Evolutionary conservation across 2,113 vertebrate genomes (phyloP), one percentile per base, ranked within the genome.

Genomic region (Pyrgilauda ruficollis): DNA sequence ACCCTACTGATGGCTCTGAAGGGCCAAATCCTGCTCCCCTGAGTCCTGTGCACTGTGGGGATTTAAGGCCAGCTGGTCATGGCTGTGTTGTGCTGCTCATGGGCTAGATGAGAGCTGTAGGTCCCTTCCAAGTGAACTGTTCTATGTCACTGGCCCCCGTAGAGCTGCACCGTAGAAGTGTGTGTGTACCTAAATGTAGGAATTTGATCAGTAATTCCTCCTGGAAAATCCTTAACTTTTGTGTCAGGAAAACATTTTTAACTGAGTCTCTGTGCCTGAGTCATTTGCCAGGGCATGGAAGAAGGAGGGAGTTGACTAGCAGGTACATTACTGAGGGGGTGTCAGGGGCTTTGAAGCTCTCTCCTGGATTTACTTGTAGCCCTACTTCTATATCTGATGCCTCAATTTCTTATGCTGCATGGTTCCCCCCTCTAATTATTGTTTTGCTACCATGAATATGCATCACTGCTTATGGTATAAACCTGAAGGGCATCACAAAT

Each of bases 21-120:
- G 66, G 88, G 76, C 63, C 39, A 19, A 81, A 88, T 95, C 44
- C 78, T 90, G 73, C 22, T 91, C 41, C 46, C 28, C 44, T n/a
- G 55, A 17, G 64, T 33, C 33, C 75, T 87, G 59, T 13, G 64
- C 4, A 0, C n/a, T 9, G 9, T 6, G 50, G n/a, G 44, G 43
- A 33, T 80, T 73, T 30, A 19, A 39, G 53, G 41, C 17, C 52
- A 64, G 47, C 44, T 66, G 53, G 12, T 30, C 2, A 0, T 14
- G 55, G 47, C 15, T 31, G 6, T 21, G 46, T 27, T 68, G 9
- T 6, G 9, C 21, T 84, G 53, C 44, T 9, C 35, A 3, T 43
- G 84, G 55, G 7, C 11, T 6, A 1, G 18, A 1, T 50, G 33
- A 10, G 68, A 0, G 6, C 17, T 69, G 53, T 11, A 11, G 53